These are phyloP conservation scores for Pelagia noctiluca DNA, from an alignment of 30 jellyfish, hydroid and myxozoan genomes.

Conservation along the genomic window DNA sequence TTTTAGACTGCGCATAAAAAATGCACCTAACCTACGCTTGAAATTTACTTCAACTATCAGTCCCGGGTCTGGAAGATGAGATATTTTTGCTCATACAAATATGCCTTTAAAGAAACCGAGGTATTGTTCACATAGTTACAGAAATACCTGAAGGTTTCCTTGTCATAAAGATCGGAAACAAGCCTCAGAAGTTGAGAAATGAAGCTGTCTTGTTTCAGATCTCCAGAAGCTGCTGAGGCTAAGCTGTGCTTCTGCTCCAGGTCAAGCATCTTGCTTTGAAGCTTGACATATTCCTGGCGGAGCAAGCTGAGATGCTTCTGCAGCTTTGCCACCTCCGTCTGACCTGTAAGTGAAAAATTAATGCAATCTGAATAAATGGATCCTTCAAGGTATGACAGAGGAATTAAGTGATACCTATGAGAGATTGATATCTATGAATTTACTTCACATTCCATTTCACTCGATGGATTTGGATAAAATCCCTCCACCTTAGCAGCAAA, in stretches of 20 bases:
- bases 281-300: constrained; percentile 97
- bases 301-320: constrained; percentile 95
- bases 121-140: too few species aligned
- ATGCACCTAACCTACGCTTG: too few species aligned
- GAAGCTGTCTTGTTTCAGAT: constrained; percentile 83
- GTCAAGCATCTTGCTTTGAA: constrained; percentile 86
- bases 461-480: too few species aligned
- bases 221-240: constrained; percentile 98
- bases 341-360: constrained; percentile 33
- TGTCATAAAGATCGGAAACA: constrained; percentile 82
- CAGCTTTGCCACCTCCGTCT: constrained; percentile 89
- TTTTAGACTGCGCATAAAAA: too few species aligned
- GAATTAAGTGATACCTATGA: background rate
- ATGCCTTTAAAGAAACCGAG: too few species aligned
- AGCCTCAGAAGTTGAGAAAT: constrained; percentile 83
- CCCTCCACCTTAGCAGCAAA: too few species aligned
- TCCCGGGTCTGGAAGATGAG: too few species aligned
- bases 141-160: constrained; percentile 88
- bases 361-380: background rate
- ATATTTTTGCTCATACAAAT: too few species aligned
- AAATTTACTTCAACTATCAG: too few species aligned
- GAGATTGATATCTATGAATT: too few species aligned
- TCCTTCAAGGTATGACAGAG: background rate
- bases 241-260: constrained; percentile 91
- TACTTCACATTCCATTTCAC: too few species aligned